Conservation (phyloP, 2,797 vertebrate genomes). For the Mareca penelope region DNA sequence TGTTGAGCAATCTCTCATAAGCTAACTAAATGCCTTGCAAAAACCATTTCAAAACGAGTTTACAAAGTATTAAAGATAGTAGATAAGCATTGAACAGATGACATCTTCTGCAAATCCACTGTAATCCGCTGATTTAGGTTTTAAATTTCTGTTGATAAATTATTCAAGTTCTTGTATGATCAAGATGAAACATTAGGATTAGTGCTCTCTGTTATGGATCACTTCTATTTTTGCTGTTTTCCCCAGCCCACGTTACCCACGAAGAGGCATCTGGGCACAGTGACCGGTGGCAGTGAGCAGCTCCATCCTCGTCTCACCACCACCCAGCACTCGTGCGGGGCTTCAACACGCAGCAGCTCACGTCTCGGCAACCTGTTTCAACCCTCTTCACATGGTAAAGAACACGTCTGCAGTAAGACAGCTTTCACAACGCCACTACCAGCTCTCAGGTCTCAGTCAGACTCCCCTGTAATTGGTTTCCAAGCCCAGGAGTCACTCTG, state of each 20-base stretch:
- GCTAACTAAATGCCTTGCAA: slow-evolving; percentile 49
- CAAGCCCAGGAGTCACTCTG: not conserved
- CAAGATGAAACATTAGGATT: not conserved
- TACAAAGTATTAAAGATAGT: slow-evolving; percentile 26
- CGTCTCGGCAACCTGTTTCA: not conserved
- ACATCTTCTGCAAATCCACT: slow-evolving; percentile 24
- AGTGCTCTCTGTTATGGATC: not conserved
- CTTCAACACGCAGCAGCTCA: not conserved
- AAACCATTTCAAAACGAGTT: slow-evolving; percentile 62
- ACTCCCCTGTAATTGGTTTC: not conserved
- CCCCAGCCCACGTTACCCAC: not conserved
- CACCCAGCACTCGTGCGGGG: not conserved
- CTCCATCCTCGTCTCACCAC: not conserved
- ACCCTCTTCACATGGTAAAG: not conserved
- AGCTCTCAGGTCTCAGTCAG: not conserved
- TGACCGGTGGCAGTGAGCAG: not conserved
- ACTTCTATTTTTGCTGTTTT: not conserved
- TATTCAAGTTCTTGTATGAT: not conserved
- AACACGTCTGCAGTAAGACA: not conserved
- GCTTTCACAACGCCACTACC: not conserved
- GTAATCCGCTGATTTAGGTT: not conserved
- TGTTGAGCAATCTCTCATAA: slow-evolving; percentile 70
- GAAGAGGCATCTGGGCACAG: not conserved
- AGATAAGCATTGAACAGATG: slow-evolving; percentile 25
- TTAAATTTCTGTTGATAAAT: slow-evolving; percentile 11